Evolutionary conservation across 2,113 vertebrate genomes (phyloP).

Genomic region (Zosterops japonicus): DNA sequence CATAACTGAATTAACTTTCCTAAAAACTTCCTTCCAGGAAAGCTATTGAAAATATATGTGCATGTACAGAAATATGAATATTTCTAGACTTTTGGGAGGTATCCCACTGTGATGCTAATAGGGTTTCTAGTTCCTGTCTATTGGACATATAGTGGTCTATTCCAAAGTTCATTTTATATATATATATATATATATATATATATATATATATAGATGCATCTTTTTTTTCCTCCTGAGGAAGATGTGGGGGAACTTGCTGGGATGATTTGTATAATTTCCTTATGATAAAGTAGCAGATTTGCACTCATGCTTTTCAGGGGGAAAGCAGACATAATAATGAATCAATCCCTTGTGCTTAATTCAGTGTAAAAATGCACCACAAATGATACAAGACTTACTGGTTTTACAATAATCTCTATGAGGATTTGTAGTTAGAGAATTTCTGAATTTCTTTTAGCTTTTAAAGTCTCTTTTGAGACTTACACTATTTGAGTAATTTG

Average conservation of each 20-base stretch:
- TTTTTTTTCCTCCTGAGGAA: neutral
- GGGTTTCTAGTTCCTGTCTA: neutral
- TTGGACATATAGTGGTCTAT: neutral
- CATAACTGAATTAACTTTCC: neutral
- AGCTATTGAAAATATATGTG: neutral
- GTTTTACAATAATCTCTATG: neutral
- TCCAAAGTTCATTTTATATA: neutral
- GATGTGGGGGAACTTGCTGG: neutral
- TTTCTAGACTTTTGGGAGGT: neutral
- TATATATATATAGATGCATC: neutral
- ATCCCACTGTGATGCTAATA: neutral
- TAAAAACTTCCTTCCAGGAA: slow-evolving; percentile 20
- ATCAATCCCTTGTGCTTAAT: neutral
- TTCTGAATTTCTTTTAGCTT: neutral
- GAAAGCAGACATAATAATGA: neutral
- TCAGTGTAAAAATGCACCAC: neutral
- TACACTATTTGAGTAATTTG: neutral
- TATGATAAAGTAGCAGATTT: neutral
- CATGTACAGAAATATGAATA: neutral
- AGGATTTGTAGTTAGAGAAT: neutral
- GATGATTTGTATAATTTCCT: neutral
- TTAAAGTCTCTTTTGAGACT: neutral
- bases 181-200: neutral
- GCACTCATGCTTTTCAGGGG: neutral
- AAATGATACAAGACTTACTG: neutral